A percentile compares a stretch with the other conserved stretches of the same genome.
Evolutionary conservation across 2,888 invertebrate species (phyloP).

Genomic region (Torymus auratus): DNA sequence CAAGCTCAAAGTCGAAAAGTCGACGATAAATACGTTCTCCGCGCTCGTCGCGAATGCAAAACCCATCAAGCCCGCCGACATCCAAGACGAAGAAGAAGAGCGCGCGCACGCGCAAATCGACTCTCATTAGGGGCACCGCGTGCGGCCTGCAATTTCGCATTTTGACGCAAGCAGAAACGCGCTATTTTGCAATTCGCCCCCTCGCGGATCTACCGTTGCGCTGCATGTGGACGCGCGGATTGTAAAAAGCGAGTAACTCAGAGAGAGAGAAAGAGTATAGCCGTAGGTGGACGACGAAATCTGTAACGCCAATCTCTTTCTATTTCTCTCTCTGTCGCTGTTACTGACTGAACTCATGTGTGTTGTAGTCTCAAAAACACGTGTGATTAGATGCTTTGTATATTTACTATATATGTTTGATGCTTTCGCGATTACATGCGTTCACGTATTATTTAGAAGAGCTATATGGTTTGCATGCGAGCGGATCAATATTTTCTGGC

Average conservation of each 20-base stretch:
- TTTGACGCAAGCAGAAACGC: slow-evolving; percentile 55
- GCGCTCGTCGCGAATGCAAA: no score
- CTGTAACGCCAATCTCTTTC: slow-evolving; percentile 59
- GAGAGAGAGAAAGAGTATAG: slow-evolving; percentile 36
- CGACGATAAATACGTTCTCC: no score
- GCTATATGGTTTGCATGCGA: no score
- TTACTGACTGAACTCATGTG: background rate
- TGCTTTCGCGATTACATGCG: no score
- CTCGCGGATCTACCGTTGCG: slow-evolving; percentile 13
- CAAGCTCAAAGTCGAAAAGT: no score
- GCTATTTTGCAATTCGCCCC: slow-evolving; percentile 46
- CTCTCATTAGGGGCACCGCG: background rate
- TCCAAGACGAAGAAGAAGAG: no score
- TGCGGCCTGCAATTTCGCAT: slow-evolving; percentile 53
- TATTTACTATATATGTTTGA: no score
- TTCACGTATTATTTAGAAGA: no score
- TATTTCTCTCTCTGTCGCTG: slow-evolving; percentile 4
- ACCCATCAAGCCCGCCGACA: no score
- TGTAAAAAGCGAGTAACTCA: slow-evolving; percentile 4
- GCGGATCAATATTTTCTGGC: no score
- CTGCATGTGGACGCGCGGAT: slow-evolving; percentile 21
- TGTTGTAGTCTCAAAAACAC: no score
- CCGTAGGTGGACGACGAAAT: slow-evolving; percentile 59
- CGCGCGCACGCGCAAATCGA: background rate
- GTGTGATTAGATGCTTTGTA: no score